A percentile compares a stretch with the other conserved stretches of the same genome.
Conservation (phyloP, 1,140 invertebrate species). For the Palaemon carinicauda region DNA sequence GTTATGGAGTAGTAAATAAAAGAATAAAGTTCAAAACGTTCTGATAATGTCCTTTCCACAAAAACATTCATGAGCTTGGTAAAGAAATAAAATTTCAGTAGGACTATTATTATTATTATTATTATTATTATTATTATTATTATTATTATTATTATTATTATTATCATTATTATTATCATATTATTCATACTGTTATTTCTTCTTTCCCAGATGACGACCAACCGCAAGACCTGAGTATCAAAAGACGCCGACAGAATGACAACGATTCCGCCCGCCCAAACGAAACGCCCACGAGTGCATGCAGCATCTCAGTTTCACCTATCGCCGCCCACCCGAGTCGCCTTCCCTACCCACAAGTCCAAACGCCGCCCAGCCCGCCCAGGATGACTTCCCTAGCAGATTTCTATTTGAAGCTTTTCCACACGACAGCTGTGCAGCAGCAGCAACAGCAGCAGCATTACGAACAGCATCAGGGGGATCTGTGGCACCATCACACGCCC, state of each 20-base stretch:
- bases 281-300: neutral
- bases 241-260: slow-evolving; percentile 25
- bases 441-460: slow-evolving; percentile 43
- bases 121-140: too few species aligned
- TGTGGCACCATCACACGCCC: slow-evolving; percentile 4
- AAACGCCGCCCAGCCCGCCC: slow-evolving; percentile 21
- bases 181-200: neutral
- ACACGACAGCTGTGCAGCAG: slow-evolving; percentile 39
- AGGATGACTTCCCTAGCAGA: slow-evolving; percentile 37
- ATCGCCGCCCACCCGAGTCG: neutral
- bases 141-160: too few species aligned
- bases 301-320: neutral
- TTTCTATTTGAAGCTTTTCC: slow-evolving; percentile 49
- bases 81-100: too few species aligned
- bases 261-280: neutral
- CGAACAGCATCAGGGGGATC: slow-evolving; percentile 1
- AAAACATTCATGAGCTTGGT: too few species aligned
- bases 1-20: too few species aligned
- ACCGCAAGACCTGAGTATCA: slow-evolving; percentile 43
- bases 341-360: neutral
- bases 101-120: too few species aligned
- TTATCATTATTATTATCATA: neutral
- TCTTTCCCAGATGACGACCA: slow-evolving; percentile 26
- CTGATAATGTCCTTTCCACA: too few species aligned
- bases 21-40: too few species aligned